A percentile compares a stretch with the other conserved stretches of the same genome.
Conservation (phyloP, 1,140 invertebrate genomes). For the Doryteuthis pealeii region DNA sequence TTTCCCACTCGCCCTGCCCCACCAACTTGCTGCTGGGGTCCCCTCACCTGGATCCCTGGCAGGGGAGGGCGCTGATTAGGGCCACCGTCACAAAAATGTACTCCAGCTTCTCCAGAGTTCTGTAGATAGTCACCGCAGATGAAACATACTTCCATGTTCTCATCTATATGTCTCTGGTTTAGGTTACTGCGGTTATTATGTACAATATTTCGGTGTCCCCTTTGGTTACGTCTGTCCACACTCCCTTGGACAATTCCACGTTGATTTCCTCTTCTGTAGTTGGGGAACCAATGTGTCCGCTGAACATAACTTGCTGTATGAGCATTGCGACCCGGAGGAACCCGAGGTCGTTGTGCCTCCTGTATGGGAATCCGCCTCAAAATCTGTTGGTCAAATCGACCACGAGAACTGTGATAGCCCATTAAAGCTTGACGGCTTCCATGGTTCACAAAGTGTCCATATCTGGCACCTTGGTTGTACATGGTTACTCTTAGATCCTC, state of each 20-base stretch:
- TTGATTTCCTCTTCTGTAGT: background rate
- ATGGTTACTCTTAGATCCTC: background rate
- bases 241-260: background rate
- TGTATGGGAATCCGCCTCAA: background rate
- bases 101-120: constrained; percentile 40
- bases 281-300: background rate
- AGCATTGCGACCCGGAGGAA: constrained; percentile 1
- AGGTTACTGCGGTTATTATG: background rate
- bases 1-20: background rate
- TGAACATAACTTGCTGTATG: constrained; percentile 9
- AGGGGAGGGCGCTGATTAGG: background rate
- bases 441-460: constrained; percentile 5
- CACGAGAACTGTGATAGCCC: constrained; percentile 1
- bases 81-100: constrained; percentile 44
- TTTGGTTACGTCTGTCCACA: background rate
- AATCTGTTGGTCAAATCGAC: constrained; percentile 6
- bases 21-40: constrained; percentile 13
- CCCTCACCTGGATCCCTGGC: constrained; percentile 15
- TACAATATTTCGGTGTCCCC: background rate
- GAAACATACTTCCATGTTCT: constrained; percentile 33
- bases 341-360: background rate
- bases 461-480: constrained; percentile 3
- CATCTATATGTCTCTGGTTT: constrained; percentile 9
- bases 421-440: background rate
- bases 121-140: constrained; percentile 45